Conservation (phyloP, 2,888 invertebrate genomes). For the Epirrita christyi region DNA sequence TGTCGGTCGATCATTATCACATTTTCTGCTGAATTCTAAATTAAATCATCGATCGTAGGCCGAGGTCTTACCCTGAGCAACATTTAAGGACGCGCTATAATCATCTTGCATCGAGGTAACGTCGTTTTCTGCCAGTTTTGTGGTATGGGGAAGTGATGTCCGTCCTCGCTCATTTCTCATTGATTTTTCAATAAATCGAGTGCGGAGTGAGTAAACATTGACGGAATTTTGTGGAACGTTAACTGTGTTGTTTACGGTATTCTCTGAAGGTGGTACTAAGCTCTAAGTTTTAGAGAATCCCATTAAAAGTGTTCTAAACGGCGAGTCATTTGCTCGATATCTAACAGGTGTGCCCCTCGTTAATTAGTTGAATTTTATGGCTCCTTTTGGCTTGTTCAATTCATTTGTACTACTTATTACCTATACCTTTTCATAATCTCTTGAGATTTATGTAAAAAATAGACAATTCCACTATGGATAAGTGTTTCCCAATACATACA, state of each 20-base stretch:
- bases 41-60: conserved; percentile 48
- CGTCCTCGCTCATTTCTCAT: conserved; percentile 47
- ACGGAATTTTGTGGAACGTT: conserved; percentile 20
- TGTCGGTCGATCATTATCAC: conserved; percentile 4
- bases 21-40: conserved; percentile 40
- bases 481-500: too few species aligned
- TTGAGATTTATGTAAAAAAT: too few species aligned
- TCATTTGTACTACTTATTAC: too few species aligned
- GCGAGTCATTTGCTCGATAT: conserved; percentile 2
- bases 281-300: conserved; percentile 1
- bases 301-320: conserved; percentile 11
- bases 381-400: conserved; percentile 2
- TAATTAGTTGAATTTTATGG: background rate
- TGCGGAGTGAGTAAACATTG: conserved; percentile 58
- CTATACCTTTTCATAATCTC: too few species aligned
- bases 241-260: conserved; percentile 10
- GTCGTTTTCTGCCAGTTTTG: conserved; percentile 28
- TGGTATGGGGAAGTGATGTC: conserved; percentile 26
- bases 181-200: conserved; percentile 69
- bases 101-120: conserved; percentile 24
- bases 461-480: too few species aligned
- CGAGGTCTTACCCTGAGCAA: conserved; percentile 48
- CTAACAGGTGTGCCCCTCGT: conserved; percentile 35
- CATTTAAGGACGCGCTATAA: conserved; percentile 51
- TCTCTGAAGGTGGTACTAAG: conserved; percentile 18